Evolutionary conservation across 1,140 invertebrate genomes (phyloP), one percentile per base, ranked within the genome.

Genomic region (Cherax destructor): DNA sequence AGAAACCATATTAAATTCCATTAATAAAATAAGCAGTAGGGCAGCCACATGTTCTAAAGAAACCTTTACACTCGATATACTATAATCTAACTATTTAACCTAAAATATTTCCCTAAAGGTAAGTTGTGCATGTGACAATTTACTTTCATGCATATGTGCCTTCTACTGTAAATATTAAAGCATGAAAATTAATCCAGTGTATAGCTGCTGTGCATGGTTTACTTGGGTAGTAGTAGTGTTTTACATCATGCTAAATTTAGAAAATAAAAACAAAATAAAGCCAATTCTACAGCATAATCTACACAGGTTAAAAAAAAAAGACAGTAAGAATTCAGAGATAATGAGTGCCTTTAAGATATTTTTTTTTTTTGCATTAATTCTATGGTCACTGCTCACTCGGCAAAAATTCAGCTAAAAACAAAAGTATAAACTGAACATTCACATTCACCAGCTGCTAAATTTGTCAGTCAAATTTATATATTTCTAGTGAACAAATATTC

Each of bases 391-490:
- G 50, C 9, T 56, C 50, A 59, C 79, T 52, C 47, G 56, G 79
- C 56, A 81, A 81, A 81, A 24, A 50, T 81, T 81, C 50, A 59
- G 41, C n/a, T 30, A 41, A 59, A 59, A 78, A 78, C 11, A 59
- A n/a, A 78, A 78, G 78, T 18, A 76, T 10, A 56, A 56, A 41
- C n/a, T 61, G 56, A 56, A 78, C 85, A 86, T 61, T 78, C 56
- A 78, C 72, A 77, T 59, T 59, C 72, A 78, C 24, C 69, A 86
- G 47, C 74, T 86, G 49, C 85, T 78, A 61, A 77, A 61, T 74
- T 74, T 74, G 24, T 74, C 24, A 74, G 24, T 74, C 69, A n/a
- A 74, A 24, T 74, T 74, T 24, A 30, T 74, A 21, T 74, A 41
- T 74, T 50, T 74, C 83, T 85, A 85, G 49, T 13, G 61, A 24